Base-by-base conservation (phyloP, 2,113 vertebrate genomes). In the Mormyrus lacerda region DNA sequence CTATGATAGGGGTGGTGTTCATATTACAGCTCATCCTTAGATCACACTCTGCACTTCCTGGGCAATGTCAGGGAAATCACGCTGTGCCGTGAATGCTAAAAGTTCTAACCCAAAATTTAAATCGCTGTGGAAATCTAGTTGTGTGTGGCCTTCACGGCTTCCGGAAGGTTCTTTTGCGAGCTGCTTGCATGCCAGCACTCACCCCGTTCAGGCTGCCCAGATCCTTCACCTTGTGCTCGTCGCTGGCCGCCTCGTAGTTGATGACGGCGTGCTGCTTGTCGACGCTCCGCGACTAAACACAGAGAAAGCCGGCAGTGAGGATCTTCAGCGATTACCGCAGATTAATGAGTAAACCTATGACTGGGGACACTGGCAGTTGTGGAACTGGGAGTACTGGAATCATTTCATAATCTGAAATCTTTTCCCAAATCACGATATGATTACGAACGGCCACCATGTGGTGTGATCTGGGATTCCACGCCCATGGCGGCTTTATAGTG, bases 251-350 rank as follows among this genome's bases (percentile, higher is more conserved):
- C 91, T 99, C 98, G 17, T 98, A 99, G 96, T 99, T 99, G 93
- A 99, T 97, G 83, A 99, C 98, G 39, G 98, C 98, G 27, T 99
- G 98, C 88, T 99, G 98, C 90, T 99, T 99, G 92, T 99, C 98
- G 94, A 99, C 98, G 35, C 98, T 99, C 88, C 98, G 97, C 85
- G 98, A 99, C 98, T 99, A 90, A 91, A 88, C 45, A 47, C 44
- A 45, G 24, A 47, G 8, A 84, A n/a, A n/a, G 24, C 39, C 8
- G 8, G 44, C 19, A 19, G 21, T 84, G 13, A 79, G 42, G 42
- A 17, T 9, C 17, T 47, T 21, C n/a, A 65, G 27, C 9, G 27
- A 13, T 3, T 31, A 31, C n/a, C 27, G 10, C n/a, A 27, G 61
- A 31, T 27, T 65, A 27, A 35, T 2, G 69, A 39, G 19, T 5